Conservation (phyloP, 2,888 invertebrate genomes). For the Andrena dorsata region DNA sequence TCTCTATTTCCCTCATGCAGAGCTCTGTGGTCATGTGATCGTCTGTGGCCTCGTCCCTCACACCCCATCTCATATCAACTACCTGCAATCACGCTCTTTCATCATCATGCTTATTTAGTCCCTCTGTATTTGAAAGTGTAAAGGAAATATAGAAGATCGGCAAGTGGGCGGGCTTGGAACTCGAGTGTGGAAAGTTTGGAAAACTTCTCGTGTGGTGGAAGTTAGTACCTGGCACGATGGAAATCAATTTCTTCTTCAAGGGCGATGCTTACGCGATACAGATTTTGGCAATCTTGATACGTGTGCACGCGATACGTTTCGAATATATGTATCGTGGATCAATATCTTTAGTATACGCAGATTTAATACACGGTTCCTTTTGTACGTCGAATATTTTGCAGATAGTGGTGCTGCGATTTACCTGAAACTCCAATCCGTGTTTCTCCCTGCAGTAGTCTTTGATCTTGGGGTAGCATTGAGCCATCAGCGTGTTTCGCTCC, state of each 20-base stretch:
- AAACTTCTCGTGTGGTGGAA: constrained; percentile 19
- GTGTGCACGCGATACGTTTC: not conserved
- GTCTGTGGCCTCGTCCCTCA: constrained; percentile 98
- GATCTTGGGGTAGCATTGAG: constrained; percentile 97
- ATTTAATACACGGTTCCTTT: not conserved
- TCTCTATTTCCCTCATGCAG: constrained; percentile 99
- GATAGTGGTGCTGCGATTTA: constrained; percentile 81
- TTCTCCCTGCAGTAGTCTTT: constrained; percentile 99
- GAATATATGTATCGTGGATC: not conserved
- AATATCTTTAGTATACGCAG: not conserved
- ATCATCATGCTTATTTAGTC: not conserved
- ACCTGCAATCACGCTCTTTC: constrained; percentile 87
- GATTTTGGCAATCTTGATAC: constrained; percentile 10
- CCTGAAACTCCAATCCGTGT: constrained; percentile 99
- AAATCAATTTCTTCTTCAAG: constrained; percentile 70
- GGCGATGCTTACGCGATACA: constrained; percentile 11
- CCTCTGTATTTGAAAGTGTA: not conserved
- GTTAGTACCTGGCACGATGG: constrained; percentile 67
- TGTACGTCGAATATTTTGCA: not conserved
- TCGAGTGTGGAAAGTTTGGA: constrained; percentile 7
- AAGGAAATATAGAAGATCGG: not conserved
- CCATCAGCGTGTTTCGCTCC: constrained; percentile 98
- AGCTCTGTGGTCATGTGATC: constrained; percentile 99
- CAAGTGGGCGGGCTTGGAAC: not conserved
- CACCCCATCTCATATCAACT: constrained; percentile 99